Evolutionary conservation across 2,888 invertebrate genomes (phyloP), one percentile per base, ranked within the genome.

Genomic region (Baronia brevicornis): DNA sequence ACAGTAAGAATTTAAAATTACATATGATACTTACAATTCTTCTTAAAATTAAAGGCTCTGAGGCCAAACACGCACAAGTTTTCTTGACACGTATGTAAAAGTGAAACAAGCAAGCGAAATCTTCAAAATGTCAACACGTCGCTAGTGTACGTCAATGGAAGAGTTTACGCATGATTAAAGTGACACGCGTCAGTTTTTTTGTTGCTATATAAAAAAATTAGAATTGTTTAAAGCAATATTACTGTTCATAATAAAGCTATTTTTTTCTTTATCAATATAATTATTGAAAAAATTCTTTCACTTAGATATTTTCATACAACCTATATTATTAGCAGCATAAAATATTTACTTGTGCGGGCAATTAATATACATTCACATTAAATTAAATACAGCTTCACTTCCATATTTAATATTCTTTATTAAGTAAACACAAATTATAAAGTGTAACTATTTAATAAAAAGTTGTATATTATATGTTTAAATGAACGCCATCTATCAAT

Each of bases 71-170:
- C 74, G 75, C 63, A 58, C 74, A 73, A 72, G 54, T 55, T 65
- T 48, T 53, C 62, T 70, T 80, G 82, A 84, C 82, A 84, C 82
- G 82, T 84, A 80, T 68, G 64, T 74, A 77, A 74, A 82, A 80
- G 71, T 77, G 71, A 74, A 69, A 50, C 60, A 55, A 41, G 46
- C n/a, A 49, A 43, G 37, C 44, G 48, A 51, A 36, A 24, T 22
- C 22, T 38, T 41, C 33, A 36, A 47, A 50, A 54, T 44, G 43
- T 46, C 55, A 56, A 56, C 54, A 59, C 55, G 59, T 56, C 58
- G 54, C 51, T 33, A 36, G 26, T 28, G 42, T 33, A 44, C 43
- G 54, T 54, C 54, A 51, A 26, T 28, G 27, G 37, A 38, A 28
- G 21, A 28, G 28, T 22, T 22, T 29, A 33, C 32, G 28, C 24